These are phyloP conservation scores for Dione vanillae DNA, from an alignment of 2,888 invertebrate genomes.

Conservation along the genomic window DNA sequence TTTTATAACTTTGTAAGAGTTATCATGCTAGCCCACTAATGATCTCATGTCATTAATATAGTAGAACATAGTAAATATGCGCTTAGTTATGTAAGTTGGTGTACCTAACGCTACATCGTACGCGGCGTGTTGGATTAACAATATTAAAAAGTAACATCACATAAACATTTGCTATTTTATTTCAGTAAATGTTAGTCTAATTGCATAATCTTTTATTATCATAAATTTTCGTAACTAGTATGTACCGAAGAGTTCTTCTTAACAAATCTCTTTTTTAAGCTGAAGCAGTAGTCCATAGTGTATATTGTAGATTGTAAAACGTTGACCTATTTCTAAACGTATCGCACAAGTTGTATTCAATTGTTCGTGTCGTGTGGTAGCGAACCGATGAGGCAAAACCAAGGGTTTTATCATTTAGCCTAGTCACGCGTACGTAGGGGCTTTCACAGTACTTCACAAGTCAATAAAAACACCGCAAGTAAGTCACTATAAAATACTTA, in stretches of 20 bases:
- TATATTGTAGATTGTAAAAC: not conserved
- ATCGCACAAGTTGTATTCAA: conserved; percentile 18
- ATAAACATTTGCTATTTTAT: too few species aligned
- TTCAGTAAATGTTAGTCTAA: too few species aligned
- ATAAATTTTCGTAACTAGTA: too few species aligned
- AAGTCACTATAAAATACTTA: conserved; percentile 1
- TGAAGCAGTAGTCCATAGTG: not conserved
- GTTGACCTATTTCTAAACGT: conserved; percentile 23
- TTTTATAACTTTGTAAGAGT: too few species aligned
- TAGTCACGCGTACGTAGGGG: conserved; percentile 32
- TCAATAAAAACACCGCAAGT: not conserved
- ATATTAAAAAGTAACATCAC: too few species aligned
- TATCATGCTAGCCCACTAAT: too few species aligned
- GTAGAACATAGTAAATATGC: too few species aligned
- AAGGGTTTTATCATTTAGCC: conserved; percentile 34
- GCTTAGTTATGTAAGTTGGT: too few species aligned
- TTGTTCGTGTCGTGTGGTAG: conserved; percentile 23
- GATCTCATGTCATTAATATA: too few species aligned
- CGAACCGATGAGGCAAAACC: conserved; percentile 25
- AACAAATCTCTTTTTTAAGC: not conserved
- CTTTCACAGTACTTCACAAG: conserved; percentile 6
- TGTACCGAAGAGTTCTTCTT: not conserved
- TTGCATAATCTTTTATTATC: too few species aligned
- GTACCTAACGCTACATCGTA: too few species aligned
- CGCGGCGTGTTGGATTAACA: too few species aligned